Conservation (phyloP, 1,140 invertebrate species). For the Pararge aegeria region DNA sequence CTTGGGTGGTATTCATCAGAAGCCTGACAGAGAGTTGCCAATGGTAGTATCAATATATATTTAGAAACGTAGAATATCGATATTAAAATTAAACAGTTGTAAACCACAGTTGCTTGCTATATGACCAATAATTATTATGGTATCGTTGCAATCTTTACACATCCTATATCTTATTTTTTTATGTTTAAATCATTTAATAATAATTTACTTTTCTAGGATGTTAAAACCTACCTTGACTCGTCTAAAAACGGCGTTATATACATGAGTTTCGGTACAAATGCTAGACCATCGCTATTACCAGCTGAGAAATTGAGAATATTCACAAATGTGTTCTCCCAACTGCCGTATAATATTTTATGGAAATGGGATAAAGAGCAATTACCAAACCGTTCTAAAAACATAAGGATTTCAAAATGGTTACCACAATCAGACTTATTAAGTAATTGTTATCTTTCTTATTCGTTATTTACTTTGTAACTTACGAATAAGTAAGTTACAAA, state of each 20-base stretch:
- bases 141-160: no score
- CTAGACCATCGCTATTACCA: constrained; percentile 65
- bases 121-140: no score
- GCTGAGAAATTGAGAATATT: constrained; percentile 59
- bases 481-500: no score
- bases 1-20: constrained; percentile 73
- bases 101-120: no score
- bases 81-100: no score
- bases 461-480: neutral
- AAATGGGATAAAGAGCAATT: constrained; percentile 68
- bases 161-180: no score
- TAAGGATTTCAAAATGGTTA: constrained; percentile 41
- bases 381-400: constrained; percentile 64
- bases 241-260: constrained; percentile 80
- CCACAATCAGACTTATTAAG: constrained; percentile 32
- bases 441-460: constrained; percentile 11
- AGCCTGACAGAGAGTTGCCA: constrained; percentile 45
- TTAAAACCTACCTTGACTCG: constrained; percentile 79
- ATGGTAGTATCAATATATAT: constrained; percentile 28
- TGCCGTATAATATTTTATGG: constrained; percentile 74
- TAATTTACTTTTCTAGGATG: constrained; percentile 45
- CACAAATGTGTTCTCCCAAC: constrained; percentile 59
- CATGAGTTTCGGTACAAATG: constrained; percentile 82
- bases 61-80: neutral
- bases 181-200: no score